Base-by-base conservation (phyloP, 2,113 vertebrate species). In the Gadus macrocephalus region DNA sequence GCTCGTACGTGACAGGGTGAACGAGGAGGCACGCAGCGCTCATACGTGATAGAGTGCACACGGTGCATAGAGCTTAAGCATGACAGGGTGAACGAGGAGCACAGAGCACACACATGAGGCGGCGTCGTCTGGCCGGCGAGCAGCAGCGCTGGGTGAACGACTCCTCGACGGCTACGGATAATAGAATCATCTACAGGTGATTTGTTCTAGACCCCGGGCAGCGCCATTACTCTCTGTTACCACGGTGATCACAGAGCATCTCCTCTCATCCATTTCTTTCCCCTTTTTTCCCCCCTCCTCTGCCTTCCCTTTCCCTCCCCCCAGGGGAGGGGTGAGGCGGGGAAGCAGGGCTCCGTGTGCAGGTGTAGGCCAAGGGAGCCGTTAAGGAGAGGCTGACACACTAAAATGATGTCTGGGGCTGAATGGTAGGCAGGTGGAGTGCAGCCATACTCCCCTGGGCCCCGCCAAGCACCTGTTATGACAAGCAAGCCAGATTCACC, bases 391-490 rank as follows among this genome's bases (percentile, higher is more conserved):
- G 31, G 69, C 74, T 82, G 81, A 87, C 78, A 86, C 78, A 83
- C 85, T 79, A 86, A 80, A 78, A 80, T 20, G 77, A 80, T 72
- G 73, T 88, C 85, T 87, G 75, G 78, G 78, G 88, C 71, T 66
- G 80, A 87, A 85, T 86, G 74, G 81, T 17, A 58, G 72, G 73
- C 22, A 80, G 76, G 80, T 75, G 72, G 69, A 66, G 77, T 81
- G 64, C 62, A 77, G 71, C 60, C 71, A 58, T 79, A 11, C 71
- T 80, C 58, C 82, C 67, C 65, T 42, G 82, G 80, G 78, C 71
- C 4, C 67, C 69, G 62, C 62, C 27, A 77, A 56, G 76, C 79
- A 82, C 86, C 79, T 83, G 86, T 80, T 78, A 80, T 83, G 85
- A 85, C 83, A 86, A 69, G 79, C 70, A 67, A 79, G 81, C 77